Evolutionary conservation across 2,888 invertebrate genomes (phyloP), one percentile per base, ranked within the genome.

Genomic region (Diarsia dahlii): DNA sequence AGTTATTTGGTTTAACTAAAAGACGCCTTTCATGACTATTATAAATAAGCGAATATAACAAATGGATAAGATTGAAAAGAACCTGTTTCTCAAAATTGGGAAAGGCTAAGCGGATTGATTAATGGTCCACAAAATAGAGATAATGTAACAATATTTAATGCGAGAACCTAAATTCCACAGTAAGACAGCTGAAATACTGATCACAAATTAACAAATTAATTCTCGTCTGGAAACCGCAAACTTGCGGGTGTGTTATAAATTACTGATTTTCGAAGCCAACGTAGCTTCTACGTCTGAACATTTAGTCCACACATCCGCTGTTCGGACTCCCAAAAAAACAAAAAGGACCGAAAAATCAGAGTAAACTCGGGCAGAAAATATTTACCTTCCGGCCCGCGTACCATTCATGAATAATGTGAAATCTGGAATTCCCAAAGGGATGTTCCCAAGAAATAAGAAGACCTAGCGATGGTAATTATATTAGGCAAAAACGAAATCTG

Each of bases 381-480:
- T n/a, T 50, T 81, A 15, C 20, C 15, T 50, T 15, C 50, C 23
- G 13, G 1, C 63, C 34, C 45, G 54, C 50, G 28, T 63, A 74
- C 20, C 23, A 45, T 58, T 39, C 56, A 71, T 71, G 15, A 77
- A 77, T 67, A 54, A 80, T 67, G n/a, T 64, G n/a, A 67, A 68
- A 23, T 68, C 63, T 50, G 63, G 67, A 60, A 78, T 68, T 34
- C 71, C 64, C 67, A 34, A 54, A 68, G 28, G 18, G 15, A 34
- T 46, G 4, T 48, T 48, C 48, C 13, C 13, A 39, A 62, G n/a
- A 23, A 63, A 52, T 50, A 28, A 2, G 0, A 28, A 63, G 48
- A 6, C 28, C 46, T 5, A 65, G 50, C 20, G 34, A 5, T 52
- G n/a, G 48, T 54, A 62, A 63, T 75, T 60, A 39, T 74, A 48